Conservation (phyloP, 2,797 vertebrate genomes). For the Chiloscyllium punctatum region DNA sequence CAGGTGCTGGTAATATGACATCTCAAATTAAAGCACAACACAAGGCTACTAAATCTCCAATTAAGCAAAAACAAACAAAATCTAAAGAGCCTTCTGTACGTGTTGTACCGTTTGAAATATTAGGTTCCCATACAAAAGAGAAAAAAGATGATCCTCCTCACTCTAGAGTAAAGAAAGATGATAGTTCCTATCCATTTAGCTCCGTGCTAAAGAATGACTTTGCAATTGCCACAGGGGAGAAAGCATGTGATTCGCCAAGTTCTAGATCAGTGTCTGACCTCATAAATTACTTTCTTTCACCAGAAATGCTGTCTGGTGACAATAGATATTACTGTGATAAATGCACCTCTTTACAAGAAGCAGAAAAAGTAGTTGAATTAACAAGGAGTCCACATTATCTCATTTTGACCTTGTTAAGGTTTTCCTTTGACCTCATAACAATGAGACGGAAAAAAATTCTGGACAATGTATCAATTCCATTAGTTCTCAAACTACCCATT, state of each 20-base stretch:
- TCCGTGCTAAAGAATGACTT: constrained; percentile 39
- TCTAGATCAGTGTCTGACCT: constrained; percentile 63
- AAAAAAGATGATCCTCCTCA: background rate
- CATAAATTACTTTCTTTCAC: constrained; percentile 70
- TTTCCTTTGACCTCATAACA: constrained; percentile 63
- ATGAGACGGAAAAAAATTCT: constrained; percentile 70
- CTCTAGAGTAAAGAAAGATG: background rate
- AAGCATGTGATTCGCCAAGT: constrained; percentile 41
- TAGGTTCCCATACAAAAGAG: constrained; percentile 42
- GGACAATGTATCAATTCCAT: constrained; percentile 59
- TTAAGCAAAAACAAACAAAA: constrained; percentile 43
- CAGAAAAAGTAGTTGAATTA: constrained; percentile 66
- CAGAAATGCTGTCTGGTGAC: constrained; percentile 62
- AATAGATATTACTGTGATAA: constrained; percentile 68
- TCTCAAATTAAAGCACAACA: constrained; percentile 37
- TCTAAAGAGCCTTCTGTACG: constrained; percentile 35
- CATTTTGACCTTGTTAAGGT: constrained; percentile 65
- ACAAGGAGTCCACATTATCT: constrained; percentile 65
- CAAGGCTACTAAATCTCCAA: constrained; percentile 43
- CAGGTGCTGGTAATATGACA: constrained; percentile 39
- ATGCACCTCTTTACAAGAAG: constrained; percentile 65
- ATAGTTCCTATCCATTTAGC: background rate
- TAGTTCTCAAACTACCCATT: constrained; percentile 62
- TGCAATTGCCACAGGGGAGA: constrained; percentile 15
- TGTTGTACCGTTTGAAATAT: constrained; percentile 33